These are phyloP conservation scores for Ochropacha duplaris DNA, from an alignment of 2,888 invertebrate species.

Conservation along the genomic window DNA sequence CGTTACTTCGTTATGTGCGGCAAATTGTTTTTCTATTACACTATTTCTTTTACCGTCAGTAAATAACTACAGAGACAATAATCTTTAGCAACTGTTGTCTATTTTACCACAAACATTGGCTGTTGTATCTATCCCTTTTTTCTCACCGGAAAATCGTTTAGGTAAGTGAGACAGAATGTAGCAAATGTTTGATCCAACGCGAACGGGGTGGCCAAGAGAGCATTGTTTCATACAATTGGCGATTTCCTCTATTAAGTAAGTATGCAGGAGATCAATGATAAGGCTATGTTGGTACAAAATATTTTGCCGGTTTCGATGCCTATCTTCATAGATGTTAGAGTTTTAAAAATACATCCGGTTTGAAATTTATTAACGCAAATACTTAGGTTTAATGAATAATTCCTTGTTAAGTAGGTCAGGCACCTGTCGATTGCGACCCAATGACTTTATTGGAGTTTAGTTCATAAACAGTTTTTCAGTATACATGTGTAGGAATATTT, in stretches of 20 bases:
- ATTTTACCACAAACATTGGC: conserved; percentile 2
- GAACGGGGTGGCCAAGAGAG: conserved; percentile 28
- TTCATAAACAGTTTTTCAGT: neutral
- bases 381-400: neutral
- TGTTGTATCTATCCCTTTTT: neutral
- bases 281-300: conserved; percentile 63
- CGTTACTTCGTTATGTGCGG: conserved; percentile 4
- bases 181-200: conserved; percentile 29
- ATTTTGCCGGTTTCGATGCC: conserved; percentile 64
- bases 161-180: neutral
- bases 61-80: conserved; percentile 38
- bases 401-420: neutral
- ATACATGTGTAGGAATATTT: neutral
- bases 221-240: conserved; percentile 71
- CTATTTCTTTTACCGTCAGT: conserved; percentile 30
- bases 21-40: conserved; percentile 27
- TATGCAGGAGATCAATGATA: conserved; percentile 67
- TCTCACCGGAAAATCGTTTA: neutral
- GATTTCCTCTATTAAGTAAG: conserved; percentile 74
- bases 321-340: conserved; percentile 34
- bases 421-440: neutral
- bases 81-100: conserved; percentile 23
- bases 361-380: conserved; percentile 24
- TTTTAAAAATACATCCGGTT: conserved; percentile 26
- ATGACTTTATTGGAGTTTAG: neutral